Base-by-base conservation (phyloP, 2,113 vertebrate genomes). In the Megaleporinus macrocephalus region DNA sequence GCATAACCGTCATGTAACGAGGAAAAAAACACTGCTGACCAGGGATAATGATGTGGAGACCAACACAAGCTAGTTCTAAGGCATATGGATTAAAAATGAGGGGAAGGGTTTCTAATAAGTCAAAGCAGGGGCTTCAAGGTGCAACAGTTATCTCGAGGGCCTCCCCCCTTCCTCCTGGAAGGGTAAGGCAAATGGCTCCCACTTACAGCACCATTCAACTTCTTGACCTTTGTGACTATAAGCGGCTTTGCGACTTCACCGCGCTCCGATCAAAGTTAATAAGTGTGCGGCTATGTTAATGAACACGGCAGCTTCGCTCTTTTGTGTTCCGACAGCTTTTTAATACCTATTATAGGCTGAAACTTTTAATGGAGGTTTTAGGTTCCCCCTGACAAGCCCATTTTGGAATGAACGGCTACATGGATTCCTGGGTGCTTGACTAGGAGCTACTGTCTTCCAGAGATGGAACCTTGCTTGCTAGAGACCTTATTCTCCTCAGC, bases 351-450 rank as follows among this genome's bases (percentile, higher is more conserved):
- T 94, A 94, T 92, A 83, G 91, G 90, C 90, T 91, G 91, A 92
- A 94, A 94, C 93, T 94, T 95, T 94, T 95, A 93, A 95, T 93
- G 92, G 92, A 94, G 92, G 93, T 92, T 95, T 95, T 94, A 94
- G 92, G 93, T 93, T 92, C 91, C 89, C 90, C 88, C 87, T 94
- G 92, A 94, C 93, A 95, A 94, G 93, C 91, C 92, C 91, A 93
- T 94, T 94, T 78, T 92, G 89, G n/a, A 85, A 89, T 89, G 90
- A 93, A 91, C 91, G 91, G 92, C 90, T 91, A 92, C 93, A 90
- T 89, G 92, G 93, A 94, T 94, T 93, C 93, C 93, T 91, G 91
- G 61, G 29, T 57, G 91, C 93, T 94, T 92, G 92, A 92, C 92
- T 93, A 93, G 51, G 77, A 79, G 90, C 87, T 90, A 86, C 86